Conservation (phyloP, 2,888 invertebrate genomes). For the Anorthoa munda region DNA sequence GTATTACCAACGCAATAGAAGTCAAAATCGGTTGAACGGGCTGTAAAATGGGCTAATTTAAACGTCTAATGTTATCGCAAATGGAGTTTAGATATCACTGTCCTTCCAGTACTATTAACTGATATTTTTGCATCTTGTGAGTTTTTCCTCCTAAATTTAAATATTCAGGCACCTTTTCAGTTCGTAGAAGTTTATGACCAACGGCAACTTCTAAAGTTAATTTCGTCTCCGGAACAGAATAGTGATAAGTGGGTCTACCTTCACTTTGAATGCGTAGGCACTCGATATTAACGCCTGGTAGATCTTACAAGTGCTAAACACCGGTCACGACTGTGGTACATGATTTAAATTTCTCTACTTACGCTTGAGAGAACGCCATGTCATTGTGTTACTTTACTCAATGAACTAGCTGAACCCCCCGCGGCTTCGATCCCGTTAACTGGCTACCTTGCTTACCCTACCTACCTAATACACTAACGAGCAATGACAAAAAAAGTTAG, state of each 20-base stretch:
- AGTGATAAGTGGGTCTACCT: slow-evolving; percentile 15
- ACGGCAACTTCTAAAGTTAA: not conserved
- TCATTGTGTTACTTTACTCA: slow-evolving; percentile 25
- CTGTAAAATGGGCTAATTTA: too few relatives aligned
- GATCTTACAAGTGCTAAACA: slow-evolving; percentile 40
- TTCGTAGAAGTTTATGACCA: not conserved
- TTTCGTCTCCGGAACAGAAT: slow-evolving; percentile 29
- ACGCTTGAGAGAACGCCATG: not conserved
- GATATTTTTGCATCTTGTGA: not conserved
- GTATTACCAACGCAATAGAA: too few relatives aligned
- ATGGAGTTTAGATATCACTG: too few relatives aligned
- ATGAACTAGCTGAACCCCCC: too few relatives aligned
- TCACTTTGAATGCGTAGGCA: slow-evolving; percentile 26
- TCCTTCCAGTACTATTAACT: too few relatives aligned
- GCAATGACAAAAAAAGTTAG: too few relatives aligned
- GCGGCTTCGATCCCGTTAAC: too few relatives aligned
- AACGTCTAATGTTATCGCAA: too few relatives aligned
- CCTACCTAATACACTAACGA: too few relatives aligned
- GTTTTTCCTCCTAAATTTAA: not conserved
- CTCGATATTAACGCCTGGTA: slow-evolving; percentile 39
- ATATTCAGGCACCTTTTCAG: not conserved
- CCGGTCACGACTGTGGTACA: slow-evolving; percentile 28
- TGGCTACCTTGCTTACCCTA: too few relatives aligned
- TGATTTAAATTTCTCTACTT: slow-evolving; percentile 57
- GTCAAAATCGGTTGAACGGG: too few relatives aligned